A percentile compares a stretch with the other conserved stretches of the same genome.
Evolutionary conservation across 2,888 invertebrate genomes (phyloP).

Genomic region (Drosophila testacea): DNA sequence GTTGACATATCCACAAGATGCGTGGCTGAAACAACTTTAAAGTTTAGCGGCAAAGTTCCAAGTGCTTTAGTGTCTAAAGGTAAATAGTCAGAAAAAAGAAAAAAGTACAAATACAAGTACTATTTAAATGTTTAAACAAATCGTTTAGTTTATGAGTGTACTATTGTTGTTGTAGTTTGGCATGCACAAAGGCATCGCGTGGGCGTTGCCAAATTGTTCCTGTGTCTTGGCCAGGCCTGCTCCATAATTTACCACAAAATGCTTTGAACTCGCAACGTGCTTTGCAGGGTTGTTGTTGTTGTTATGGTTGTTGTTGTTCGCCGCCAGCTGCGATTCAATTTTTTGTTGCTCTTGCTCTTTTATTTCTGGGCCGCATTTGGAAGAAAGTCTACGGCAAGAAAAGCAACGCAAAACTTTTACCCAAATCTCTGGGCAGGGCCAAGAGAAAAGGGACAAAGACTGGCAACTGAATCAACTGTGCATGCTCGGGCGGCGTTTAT

Average conservation of each 20-base stretch:
- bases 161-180: background rate
- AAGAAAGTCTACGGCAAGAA: slow-evolving; percentile 54
- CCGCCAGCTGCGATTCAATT: slow-evolving; percentile 48
- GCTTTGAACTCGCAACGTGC: slow-evolving; percentile 62
- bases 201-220: slow-evolving; percentile 63
- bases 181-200: slow-evolving; percentile 25
- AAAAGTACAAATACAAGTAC: slow-evolving; percentile 3
- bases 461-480: slow-evolving; percentile 28
- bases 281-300: slow-evolving; percentile 19
- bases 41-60: slow-evolving; percentile 42
- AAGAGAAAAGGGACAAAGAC: background rate
- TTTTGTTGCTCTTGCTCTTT: slow-evolving; percentile 6
- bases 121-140: slow-evolving; percentile 29
- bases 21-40: slow-evolving; percentile 25
- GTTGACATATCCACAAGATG: slow-evolving; percentile 50
- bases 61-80: slow-evolving; percentile 16
- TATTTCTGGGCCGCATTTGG: slow-evolving; percentile 21
- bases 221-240: slow-evolving; percentile 25
- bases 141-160: slow-evolving; percentile 22
- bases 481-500: slow-evolving; percentile 74
- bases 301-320: background rate
- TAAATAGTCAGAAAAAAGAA: slow-evolving; percentile 13
- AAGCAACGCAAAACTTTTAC: slow-evolving; percentile 58
- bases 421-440: slow-evolving; percentile 4
- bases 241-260: slow-evolving; percentile 57